Evolutionary conservation across 1,140 invertebrate species (phyloP).

Genomic region (Aphis gossypii): DNA sequence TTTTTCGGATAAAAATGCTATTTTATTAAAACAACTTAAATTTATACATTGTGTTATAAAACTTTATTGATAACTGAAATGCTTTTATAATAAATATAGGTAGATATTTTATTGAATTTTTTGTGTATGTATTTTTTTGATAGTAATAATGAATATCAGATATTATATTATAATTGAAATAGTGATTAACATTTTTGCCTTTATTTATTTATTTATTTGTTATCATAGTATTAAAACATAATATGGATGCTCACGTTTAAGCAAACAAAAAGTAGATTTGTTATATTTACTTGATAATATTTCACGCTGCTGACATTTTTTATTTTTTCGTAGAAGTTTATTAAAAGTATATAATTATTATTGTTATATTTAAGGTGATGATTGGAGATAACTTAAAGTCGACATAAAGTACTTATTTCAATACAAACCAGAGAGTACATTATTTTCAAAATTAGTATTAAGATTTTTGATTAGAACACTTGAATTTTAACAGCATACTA

Average conservation of each 20-base stretch:
- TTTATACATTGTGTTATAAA: not conserved
- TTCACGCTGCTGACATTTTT: too few species aligned
- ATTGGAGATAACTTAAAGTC: not conserved
- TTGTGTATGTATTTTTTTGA: not conserved
- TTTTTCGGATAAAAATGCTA: not conserved
- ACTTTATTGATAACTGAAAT: slow-evolving; percentile 8
- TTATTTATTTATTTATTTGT: too few species aligned
- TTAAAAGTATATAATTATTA: not conserved
- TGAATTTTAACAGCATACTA: not conserved
- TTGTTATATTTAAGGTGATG: not conserved
- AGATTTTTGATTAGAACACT: not conserved
- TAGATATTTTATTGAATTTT: not conserved
- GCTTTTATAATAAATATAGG: not conserved
- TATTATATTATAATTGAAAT: not conserved
- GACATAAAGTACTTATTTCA: not conserved
- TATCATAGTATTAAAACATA: too few species aligned
- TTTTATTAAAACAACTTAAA: not conserved
- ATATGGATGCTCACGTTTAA: too few species aligned
- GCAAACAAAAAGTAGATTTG: too few species aligned
- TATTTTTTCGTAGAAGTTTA: not conserved
- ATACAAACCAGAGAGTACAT: not conserved
- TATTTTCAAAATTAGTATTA: not conserved
- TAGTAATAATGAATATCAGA: not conserved
- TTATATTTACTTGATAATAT: too few species aligned
- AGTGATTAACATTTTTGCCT: not conserved